phyloP scores from a whole-genome alignment of 2,888 invertebrate genomes.

The Seira musarum region DNA sequence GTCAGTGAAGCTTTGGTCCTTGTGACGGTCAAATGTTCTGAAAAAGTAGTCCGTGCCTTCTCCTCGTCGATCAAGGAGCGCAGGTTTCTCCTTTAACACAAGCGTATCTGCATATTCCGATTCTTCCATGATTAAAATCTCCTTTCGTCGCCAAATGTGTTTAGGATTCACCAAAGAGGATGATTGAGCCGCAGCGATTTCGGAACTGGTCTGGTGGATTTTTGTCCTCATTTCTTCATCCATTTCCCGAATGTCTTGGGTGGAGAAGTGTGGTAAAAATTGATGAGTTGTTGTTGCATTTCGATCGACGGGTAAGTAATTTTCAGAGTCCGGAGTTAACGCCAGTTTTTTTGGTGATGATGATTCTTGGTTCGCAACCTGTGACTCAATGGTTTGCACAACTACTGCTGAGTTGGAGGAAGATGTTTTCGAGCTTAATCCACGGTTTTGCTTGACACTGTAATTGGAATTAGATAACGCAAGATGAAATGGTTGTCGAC shows the following conservation, averaged over 20 bases:
- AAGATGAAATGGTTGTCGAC: too few relatives aligned
- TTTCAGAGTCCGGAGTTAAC: too few relatives aligned
- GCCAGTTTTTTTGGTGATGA: too few relatives aligned
- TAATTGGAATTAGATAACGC: too few relatives aligned
- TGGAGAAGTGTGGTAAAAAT: conserved; percentile 17
- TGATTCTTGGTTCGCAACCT: neutral
- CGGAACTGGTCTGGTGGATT: conserved; percentile 22
- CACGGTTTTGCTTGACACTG: too few relatives aligned
- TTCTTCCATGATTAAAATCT: conserved; percentile 61
- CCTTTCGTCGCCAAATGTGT: conserved; percentile 18
- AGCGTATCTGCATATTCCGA: conserved; percentile 47
- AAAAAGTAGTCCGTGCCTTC: conserved; percentile 42
- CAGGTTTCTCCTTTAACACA: conserved; percentile 21
- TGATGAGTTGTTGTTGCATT: neutral
- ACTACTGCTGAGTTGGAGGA: neutral
- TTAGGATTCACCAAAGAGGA: neutral
- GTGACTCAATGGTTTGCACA: neutral
- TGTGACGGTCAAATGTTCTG: too few relatives aligned
- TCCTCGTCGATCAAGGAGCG: conserved; percentile 50
- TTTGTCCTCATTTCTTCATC: neutral
- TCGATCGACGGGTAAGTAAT: too few relatives aligned
- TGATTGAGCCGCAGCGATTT: conserved; percentile 17
- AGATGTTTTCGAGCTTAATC: conserved; percentile 26
- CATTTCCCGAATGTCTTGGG: conserved; percentile 14
- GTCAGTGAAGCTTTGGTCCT: too few relatives aligned